These are phyloP conservation scores for Ascaphus truei DNA, from an alignment of 2,113 vertebrate genomes.

Conservation along the genomic window DNA sequence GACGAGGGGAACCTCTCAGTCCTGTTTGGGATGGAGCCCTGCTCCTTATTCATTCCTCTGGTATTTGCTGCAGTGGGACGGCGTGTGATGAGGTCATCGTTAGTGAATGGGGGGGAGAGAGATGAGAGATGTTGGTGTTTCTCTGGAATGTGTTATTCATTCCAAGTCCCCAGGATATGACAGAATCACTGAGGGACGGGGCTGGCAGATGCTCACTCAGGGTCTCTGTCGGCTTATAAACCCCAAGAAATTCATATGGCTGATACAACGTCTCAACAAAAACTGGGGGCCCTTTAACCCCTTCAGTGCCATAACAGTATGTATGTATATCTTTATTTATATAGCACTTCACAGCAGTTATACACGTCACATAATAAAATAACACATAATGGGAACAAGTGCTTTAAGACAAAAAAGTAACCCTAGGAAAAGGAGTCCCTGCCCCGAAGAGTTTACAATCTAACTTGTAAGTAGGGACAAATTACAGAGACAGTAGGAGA, in stretches of 20 bases:
- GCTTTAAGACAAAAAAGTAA: too few species aligned
- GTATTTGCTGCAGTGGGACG: slow-evolving; percentile 26
- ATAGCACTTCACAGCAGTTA: too few species aligned
- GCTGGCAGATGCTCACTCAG: not conserved
- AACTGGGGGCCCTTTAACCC: not conserved
- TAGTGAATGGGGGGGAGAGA: not conserved
- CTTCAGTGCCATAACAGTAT: not conserved
- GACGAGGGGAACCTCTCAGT: slow-evolving; percentile 8
- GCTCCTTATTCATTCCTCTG: slow-evolving; percentile 16
- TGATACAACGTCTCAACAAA: too few species aligned
- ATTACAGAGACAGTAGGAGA: too few species aligned
- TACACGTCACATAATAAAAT: too few species aligned
- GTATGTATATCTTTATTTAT: too few species aligned
- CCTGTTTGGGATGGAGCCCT: slow-evolving; percentile 14
- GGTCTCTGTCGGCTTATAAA: not conserved
- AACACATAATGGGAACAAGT: too few species aligned
- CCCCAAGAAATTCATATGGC: too few species aligned
- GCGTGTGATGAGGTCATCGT: slow-evolving; percentile 9
- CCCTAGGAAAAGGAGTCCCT: too few species aligned
- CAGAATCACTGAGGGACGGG: not conserved
- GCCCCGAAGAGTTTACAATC: too few species aligned
- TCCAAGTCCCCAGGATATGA: slow-evolving; percentile 24
- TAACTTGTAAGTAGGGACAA: too few species aligned
- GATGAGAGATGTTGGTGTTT: not conserved
- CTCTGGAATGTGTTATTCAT: slow-evolving; percentile 26